phyloP scores from a whole-genome alignment of 1,140 invertebrate genomes.

The Euglossa dilemma region DNA sequence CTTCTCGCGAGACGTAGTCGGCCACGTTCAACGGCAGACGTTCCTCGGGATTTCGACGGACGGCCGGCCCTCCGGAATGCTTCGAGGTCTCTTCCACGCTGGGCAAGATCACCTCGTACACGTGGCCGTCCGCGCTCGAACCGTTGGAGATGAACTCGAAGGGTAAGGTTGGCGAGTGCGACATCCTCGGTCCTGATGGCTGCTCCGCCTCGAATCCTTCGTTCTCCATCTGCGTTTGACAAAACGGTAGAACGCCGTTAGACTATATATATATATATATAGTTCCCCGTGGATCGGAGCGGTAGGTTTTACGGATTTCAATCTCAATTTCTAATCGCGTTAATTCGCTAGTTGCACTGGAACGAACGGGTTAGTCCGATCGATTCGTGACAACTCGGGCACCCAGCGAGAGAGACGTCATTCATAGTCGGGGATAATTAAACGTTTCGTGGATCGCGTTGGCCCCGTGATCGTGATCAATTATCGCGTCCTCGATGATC shows the following conservation, averaged over 20 bases:
- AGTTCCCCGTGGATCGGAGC: neutral
- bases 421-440: conserved; percentile 30
- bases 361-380: neutral
- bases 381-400: conserved; percentile 8
- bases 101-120: conserved; percentile 77
- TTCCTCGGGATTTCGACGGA: neutral
- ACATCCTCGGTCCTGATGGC: conserved; percentile 18
- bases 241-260: neutral
- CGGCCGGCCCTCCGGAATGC: neutral
- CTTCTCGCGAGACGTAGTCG: neutral
- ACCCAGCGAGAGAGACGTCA: neutral
- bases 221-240: conserved; percentile 77
- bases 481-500: conserved; percentile 46
- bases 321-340: too few relatives aligned
- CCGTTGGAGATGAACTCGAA: neutral
- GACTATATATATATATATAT: too few relatives aligned
- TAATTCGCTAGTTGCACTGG: neutral
- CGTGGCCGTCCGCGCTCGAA: conserved; percentile 63
- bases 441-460: conserved; percentile 20
- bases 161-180: neutral
- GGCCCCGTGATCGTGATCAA: conserved; percentile 38
- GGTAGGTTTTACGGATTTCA: neutral
- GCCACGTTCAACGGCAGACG: conserved; percentile 9
- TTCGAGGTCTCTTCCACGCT: neutral
- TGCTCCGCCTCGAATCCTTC: conserved; percentile 77